These are phyloP conservation scores for Ptiloglossa arizonensis DNA, from an alignment of 1,140 invertebrate species.

Conservation along the genomic window DNA sequence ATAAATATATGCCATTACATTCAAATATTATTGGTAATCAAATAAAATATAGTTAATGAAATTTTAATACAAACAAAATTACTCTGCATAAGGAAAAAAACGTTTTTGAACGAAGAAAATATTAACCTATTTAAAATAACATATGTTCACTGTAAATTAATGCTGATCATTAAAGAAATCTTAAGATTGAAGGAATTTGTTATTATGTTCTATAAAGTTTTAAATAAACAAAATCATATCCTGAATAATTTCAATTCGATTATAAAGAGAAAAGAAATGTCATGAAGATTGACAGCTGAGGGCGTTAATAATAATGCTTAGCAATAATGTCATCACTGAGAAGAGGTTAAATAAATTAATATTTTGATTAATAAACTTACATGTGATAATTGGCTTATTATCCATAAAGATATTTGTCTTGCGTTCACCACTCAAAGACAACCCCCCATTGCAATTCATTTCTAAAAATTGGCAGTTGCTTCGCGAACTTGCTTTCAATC, in stretches of 20 bases:
- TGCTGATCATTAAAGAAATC: not conserved
- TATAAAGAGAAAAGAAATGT: conserved; percentile 1
- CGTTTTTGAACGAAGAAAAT: not conserved
- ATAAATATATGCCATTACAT: not conserved
- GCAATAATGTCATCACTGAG: conserved; percentile 25
- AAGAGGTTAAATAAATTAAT: conserved; percentile 38
- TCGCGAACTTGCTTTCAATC: conserved; percentile 61
- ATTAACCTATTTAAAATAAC: conserved; percentile 50
- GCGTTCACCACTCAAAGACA: conserved; percentile 68
- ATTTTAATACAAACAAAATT: not conserved
- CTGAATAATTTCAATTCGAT: not conserved
- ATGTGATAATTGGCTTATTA: conserved; percentile 79
- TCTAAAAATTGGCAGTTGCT: conserved; percentile 62
- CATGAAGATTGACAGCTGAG: conserved; percentile 80
- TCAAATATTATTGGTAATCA: not conserved
- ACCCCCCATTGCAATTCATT: conserved; percentile 79
- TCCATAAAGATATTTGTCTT: conserved; percentile 73
- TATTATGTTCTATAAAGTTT: not conserved
- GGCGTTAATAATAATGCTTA: conserved; percentile 77
- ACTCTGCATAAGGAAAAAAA: not conserved
- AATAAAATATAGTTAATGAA: not conserved
- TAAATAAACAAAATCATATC: not conserved
- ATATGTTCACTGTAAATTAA: conserved; percentile 44
- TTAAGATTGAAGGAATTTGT: not conserved
- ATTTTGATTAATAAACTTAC: conserved; percentile 68